Evolutionary conservation across 2,888 invertebrate genomes (phyloP).

Genomic region (Agriopis marginaria): DNA sequence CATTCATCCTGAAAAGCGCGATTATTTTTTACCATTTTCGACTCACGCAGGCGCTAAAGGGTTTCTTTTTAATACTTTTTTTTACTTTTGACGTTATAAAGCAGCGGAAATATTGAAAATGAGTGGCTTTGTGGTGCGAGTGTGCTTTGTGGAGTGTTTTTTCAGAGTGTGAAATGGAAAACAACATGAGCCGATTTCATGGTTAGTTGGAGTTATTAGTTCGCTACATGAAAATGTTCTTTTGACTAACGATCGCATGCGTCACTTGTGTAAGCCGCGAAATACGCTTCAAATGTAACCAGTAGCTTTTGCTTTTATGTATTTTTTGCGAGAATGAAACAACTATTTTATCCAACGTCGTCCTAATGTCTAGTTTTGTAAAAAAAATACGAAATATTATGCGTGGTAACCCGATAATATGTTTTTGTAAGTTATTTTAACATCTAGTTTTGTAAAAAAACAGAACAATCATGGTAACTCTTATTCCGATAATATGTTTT

Average conservation of each 20-base stretch:
- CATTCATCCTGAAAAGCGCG: slow-evolving; percentile 28
- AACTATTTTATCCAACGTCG: not conserved
- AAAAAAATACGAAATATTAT: too few species aligned
- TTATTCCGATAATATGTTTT: too few species aligned
- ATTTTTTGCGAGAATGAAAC: not conserved
- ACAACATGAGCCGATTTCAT: slow-evolving; percentile 81
- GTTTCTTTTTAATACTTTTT: slow-evolving; percentile 52
- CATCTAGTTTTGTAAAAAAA: too few species aligned
- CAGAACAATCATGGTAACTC: too few species aligned
- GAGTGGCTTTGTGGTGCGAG: slow-evolving; percentile 69
- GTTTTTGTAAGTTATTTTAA: too few species aligned
- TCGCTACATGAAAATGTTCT: slow-evolving; percentile 60
- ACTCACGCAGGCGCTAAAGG: slow-evolving; percentile 25
- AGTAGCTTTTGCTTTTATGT: slow-evolving; percentile 23
- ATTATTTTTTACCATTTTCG: slow-evolving; percentile 29
- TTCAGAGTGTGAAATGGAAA: slow-evolving; percentile 77
- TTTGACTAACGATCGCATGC: slow-evolving; percentile 44
- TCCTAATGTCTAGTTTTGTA: too few species aligned
- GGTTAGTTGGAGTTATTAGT: slow-evolving; percentile 78
- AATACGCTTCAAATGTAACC: slow-evolving; percentile 18
- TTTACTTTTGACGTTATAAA: slow-evolving; percentile 56
- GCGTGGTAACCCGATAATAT: too few species aligned
- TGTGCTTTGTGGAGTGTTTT: slow-evolving; percentile 62
- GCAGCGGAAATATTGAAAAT: slow-evolving; percentile 70
- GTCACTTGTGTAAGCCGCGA: slow-evolving; percentile 33